Evolutionary conservation across 2,888 invertebrate genomes (phyloP).

Genomic region (Pristionchus entomophagus): DNA sequence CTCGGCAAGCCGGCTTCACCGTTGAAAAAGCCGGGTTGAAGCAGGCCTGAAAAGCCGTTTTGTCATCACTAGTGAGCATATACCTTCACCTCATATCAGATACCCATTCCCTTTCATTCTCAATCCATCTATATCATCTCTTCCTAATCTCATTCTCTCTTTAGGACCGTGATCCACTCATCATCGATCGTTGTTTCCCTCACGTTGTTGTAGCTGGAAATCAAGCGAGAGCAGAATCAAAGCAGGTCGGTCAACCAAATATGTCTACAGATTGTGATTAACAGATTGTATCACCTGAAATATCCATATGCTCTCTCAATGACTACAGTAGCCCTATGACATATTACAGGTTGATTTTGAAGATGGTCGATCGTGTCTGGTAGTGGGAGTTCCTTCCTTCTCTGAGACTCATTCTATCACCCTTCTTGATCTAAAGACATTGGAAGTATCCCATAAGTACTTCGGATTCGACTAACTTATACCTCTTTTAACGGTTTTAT

Average conservation of each 20-base stretch:
- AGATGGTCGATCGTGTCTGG: conserved; percentile 23
- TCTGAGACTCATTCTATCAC: conserved; percentile 38
- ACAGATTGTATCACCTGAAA: no score
- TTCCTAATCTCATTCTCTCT: not conserved
- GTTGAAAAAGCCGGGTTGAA: no score
- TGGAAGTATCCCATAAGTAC: conserved; percentile 23
- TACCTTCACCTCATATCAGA: not conserved
- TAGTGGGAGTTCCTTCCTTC: conserved; percentile 37
- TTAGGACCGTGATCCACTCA: conserved; percentile 38
- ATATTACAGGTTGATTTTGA: conserved; percentile 3
- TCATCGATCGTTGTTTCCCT: conserved; percentile 41
- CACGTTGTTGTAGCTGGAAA: conserved; percentile 35
- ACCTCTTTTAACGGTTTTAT: not conserved
- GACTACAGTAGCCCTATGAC: not conserved
- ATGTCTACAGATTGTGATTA: no score
- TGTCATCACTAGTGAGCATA: no score
- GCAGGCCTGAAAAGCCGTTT: no score
- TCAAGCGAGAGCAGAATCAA: not conserved
- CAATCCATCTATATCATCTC: not conserved
- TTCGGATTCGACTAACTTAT: conserved; percentile 26
- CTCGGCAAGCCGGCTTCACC: no score
- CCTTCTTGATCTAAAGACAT: conserved; percentile 21
- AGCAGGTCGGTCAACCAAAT: not conserved
- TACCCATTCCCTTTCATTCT: not conserved
- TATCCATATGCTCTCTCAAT: not conserved